A percentile compares a stretch with the other conserved stretches of the same genome.
Evolutionary conservation across 2,113 vertebrate genomes (phyloP).

Genomic region (Nibea coibor): DNA sequence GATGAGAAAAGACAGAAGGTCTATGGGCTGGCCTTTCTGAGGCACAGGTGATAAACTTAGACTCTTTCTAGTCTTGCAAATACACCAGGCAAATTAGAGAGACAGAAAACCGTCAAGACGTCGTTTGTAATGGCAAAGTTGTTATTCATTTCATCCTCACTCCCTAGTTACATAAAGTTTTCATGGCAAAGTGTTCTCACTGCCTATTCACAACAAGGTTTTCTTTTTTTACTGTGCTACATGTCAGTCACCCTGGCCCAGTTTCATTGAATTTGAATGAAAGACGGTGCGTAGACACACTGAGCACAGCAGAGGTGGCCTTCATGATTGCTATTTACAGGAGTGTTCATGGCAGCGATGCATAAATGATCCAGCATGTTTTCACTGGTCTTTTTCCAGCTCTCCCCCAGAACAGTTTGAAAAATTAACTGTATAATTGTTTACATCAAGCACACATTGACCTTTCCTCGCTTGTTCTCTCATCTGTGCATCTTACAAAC

Average conservation of each 20-base stretch:
- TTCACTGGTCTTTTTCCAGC: neutral
- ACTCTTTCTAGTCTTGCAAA: conserved; percentile 28
- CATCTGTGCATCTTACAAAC: neutral
- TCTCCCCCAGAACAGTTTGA: neutral
- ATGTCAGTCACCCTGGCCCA: conserved; percentile 73
- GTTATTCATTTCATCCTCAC: conserved; percentile 53
- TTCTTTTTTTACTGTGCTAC: conserved; percentile 44
- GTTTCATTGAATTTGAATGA: conserved; percentile 58
- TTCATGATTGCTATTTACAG: conserved; percentile 52
- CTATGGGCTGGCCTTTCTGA: conserved; percentile 13
- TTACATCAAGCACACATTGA: neutral
- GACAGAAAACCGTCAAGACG: neutral
- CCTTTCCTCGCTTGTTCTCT: neutral
- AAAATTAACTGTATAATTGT: neutral
- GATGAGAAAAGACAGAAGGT: conserved; percentile 21
- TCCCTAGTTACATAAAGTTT: conserved; percentile 58
- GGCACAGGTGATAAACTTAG: conserved; percentile 26
- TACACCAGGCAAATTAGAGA: conserved; percentile 31
- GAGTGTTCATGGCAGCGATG: conserved; percentile 4
- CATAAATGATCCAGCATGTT: conserved; percentile 22
- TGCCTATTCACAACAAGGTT: conserved; percentile 37
- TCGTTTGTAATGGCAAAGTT: conserved; percentile 58
- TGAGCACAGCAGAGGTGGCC: conserved; percentile 25
- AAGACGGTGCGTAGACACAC: conserved; percentile 19
- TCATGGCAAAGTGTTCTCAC: conserved; percentile 41